These are phyloP conservation scores for Mormyrops boulengeri DNA, from an alignment of 2,797 vertebrate genomes.

Conservation along the genomic window DNA sequence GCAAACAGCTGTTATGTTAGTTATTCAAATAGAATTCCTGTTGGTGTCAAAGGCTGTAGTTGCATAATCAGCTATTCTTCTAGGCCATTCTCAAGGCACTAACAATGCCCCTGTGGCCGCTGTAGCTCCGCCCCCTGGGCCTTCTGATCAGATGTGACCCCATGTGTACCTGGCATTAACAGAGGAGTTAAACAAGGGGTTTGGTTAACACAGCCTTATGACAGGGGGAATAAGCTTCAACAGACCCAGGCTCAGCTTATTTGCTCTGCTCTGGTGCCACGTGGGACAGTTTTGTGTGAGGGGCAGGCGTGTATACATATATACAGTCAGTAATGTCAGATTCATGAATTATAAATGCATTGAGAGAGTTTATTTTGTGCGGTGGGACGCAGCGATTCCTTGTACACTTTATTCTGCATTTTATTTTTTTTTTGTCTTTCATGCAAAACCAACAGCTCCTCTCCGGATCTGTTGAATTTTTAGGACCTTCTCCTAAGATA, in stretches of 20 bases:
- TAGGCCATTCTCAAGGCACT: slow-evolving; percentile 78
- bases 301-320: slow-evolving; percentile 28
- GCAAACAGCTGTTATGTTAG: slow-evolving; percentile 99
- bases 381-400: slow-evolving; percentile 31
- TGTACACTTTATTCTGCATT: slow-evolving; percentile 28
- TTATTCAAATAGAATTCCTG: slow-evolving; percentile 97
- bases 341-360: slow-evolving; percentile 49
- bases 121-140: slow-evolving; percentile 70
- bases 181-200: slow-evolving; percentile 61
- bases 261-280: slow-evolving; percentile 63
- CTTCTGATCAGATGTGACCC: slow-evolving; percentile 70
- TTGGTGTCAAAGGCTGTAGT: slow-evolving; percentile 81
- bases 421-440: slow-evolving; percentile 31
- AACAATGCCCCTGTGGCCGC: slow-evolving; percentile 79
- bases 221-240: slow-evolving; percentile 15
- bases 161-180: slow-evolving; percentile 71
- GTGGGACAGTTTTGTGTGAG: slow-evolving; percentile 39
- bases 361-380: slow-evolving; percentile 30
- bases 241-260: slow-evolving; percentile 52
- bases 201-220: slow-evolving; percentile 63
- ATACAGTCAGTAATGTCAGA: slow-evolving; percentile 46
- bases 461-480: slow-evolving; percentile 45
- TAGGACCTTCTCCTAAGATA: slow-evolving; percentile 32
- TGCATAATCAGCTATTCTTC: slow-evolving; percentile 94
- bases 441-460: slow-evolving; percentile 36